Percentiles rank a stretch among this genome's conserved stretches.
These are phyloP conservation scores for Dryadula phaetusa DNA, from an alignment of 2,888 invertebrate species.

Conservation along the genomic window DNA sequence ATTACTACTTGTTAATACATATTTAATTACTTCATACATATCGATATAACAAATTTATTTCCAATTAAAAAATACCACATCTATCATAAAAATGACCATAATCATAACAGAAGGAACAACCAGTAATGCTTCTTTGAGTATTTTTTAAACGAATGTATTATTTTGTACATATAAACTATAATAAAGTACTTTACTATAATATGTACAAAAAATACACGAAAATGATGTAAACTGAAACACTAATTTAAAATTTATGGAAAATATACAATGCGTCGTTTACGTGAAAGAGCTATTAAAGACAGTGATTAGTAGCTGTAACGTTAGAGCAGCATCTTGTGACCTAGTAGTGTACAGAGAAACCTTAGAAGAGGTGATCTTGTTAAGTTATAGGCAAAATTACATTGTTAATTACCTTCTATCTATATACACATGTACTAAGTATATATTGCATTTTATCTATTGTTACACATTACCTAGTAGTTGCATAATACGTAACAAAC, in stretches of 20 bases:
- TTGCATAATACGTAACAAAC: not conserved
- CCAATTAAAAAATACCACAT: too few relatives aligned
- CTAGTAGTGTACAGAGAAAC: constrained; percentile 16
- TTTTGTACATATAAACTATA: too few relatives aligned
- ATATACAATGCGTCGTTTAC: constrained; percentile 14
- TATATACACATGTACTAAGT: too few relatives aligned
- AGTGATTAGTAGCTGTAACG: constrained; percentile 13
- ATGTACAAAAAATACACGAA: not conserved
- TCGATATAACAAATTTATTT: too few relatives aligned
- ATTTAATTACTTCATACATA: too few relatives aligned
- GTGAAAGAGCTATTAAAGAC: constrained; percentile 12
- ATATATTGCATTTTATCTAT: not conserved
- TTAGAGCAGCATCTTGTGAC: constrained; percentile 12
- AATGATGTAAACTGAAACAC: not conserved
- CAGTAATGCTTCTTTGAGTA: too few relatives aligned
- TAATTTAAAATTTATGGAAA: not conserved
- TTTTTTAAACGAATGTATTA: too few relatives aligned
- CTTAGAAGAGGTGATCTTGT: constrained; percentile 13
- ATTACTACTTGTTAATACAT: too few relatives aligned
- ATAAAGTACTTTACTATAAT: too few relatives aligned
- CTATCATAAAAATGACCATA: too few relatives aligned
- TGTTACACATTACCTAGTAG: too few relatives aligned
- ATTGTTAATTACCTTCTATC: not conserved
- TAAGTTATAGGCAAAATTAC: constrained; percentile 1
- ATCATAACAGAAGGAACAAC: too few relatives aligned